Percentiles rank a stretch among this genome's conserved stretches.
Evolutionary conservation across 2,888 invertebrate species (phyloP).

Genomic region (Drosophila peninsularis): DNA sequence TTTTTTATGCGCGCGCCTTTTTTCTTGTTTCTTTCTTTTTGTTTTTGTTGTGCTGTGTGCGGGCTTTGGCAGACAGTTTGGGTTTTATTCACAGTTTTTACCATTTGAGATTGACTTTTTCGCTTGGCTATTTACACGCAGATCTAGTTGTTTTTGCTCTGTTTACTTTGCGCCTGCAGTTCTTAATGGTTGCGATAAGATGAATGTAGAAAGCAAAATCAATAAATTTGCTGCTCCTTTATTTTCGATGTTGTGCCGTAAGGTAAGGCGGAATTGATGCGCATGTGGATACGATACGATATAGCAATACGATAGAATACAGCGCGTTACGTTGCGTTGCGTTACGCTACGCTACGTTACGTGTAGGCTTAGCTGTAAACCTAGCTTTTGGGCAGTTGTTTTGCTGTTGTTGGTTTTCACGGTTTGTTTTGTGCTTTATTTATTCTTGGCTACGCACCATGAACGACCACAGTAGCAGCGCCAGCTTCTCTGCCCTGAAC

Average conservation of each 20-base stretch:
- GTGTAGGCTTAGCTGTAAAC: slow-evolving; percentile 23
- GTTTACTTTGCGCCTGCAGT: slow-evolving; percentile 40
- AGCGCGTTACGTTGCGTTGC: slow-evolving; percentile 2
- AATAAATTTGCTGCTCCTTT: slow-evolving; percentile 42
- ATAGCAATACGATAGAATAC: not conserved
- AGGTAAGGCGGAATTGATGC: slow-evolving; percentile 30
- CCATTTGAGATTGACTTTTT: slow-evolving; percentile 76
- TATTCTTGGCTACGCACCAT: slow-evolving; percentile 45
- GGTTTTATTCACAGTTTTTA: slow-evolving; percentile 53
- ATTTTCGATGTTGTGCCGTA: slow-evolving; percentile 6
- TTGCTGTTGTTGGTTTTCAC: not conserved
- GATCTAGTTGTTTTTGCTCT: slow-evolving; percentile 30
- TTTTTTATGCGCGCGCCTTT: slow-evolving; percentile 44
- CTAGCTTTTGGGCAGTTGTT: slow-evolving; percentile 18
- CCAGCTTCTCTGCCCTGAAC: slow-evolving; percentile 46
- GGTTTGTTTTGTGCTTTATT: slow-evolving; percentile 4
- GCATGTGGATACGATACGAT: slow-evolving; percentile 16
- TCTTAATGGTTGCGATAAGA: slow-evolving; percentile 36
- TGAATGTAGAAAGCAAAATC: slow-evolving; percentile 47
- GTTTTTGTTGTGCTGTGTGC: slow-evolving; percentile 9
- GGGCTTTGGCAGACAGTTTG: slow-evolving; percentile 39
- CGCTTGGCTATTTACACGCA: slow-evolving; percentile 48
- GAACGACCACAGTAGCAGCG: slow-evolving; percentile 16
- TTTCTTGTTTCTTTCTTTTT: not conserved
- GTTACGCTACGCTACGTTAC: not conserved